Evolutionary conservation across 2,113 vertebrate species (phyloP).

Genomic region (Muntiacus muntjak): DNA sequence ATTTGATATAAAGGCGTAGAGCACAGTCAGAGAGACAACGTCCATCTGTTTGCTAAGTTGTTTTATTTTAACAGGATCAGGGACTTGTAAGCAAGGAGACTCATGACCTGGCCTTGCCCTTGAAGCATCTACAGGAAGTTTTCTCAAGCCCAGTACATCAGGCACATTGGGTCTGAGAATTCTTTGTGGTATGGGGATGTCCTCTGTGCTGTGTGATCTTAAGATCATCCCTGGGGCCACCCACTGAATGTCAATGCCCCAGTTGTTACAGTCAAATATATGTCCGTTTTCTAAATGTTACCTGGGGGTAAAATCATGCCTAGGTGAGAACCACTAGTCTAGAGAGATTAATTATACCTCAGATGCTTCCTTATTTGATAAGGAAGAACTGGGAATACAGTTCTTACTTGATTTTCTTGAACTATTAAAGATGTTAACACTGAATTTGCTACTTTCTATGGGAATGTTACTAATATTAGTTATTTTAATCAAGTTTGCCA

Average conservation of each 20-base stretch:
- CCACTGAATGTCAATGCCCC: not conserved
- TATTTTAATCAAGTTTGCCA: not conserved
- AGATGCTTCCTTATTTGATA: not conserved
- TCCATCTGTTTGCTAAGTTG: not conserved
- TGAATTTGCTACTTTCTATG: not conserved
- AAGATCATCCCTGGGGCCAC: not conserved
- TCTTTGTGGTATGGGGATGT: not conserved
- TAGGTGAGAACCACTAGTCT: not conserved
- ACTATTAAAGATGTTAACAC: not conserved
- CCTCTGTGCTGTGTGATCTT: not conserved
- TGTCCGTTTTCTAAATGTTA: not conserved
- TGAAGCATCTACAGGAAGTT: not conserved
- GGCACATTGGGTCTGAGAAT: not conserved
- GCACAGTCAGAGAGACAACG: not conserved
- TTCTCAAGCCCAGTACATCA: too few species aligned
- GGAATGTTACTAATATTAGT: not conserved
- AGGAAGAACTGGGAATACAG: not conserved
- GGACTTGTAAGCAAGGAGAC: accelerated
- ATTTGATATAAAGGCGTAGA: accelerated
- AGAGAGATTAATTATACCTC: not conserved
- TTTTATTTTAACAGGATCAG: not conserved
- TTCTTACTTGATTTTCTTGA: not conserved
- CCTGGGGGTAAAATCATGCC: not conserved
- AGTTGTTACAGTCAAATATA: not conserved
- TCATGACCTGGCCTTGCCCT: accelerated